Percentiles rank a stretch among this genome's conserved stretches.
Evolutionary conservation across 2,797 vertebrate genomes (phyloP).

Genomic region (Strix occidentalis): DNA sequence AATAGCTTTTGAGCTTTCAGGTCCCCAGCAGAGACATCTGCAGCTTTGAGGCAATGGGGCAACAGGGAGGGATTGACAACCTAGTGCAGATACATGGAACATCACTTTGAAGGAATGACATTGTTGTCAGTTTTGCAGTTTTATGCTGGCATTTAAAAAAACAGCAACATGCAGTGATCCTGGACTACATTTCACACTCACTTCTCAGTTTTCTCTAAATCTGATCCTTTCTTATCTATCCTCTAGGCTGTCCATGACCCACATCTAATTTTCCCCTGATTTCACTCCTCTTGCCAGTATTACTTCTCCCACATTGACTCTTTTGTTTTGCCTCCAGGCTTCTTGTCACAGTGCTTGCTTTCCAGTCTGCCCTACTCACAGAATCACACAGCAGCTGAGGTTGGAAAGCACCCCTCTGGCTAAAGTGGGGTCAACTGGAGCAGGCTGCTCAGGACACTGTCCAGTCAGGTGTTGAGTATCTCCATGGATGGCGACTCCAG

Average conservation of each 20-base stretch:
- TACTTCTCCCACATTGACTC: neutral
- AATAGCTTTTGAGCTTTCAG: neutral
- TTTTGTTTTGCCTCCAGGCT: neutral
- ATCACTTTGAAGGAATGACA: neutral
- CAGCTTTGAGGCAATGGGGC: neutral
- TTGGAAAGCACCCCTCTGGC: neutral
- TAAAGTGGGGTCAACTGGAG: neutral
- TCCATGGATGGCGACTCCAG: neutral
- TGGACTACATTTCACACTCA: neutral
- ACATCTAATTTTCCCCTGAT: neutral
- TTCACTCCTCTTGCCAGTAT: neutral
- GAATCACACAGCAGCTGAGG: neutral
- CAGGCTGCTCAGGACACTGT: neutral
- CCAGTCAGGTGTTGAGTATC: neutral
- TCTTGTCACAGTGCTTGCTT: neutral
- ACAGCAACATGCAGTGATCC: neutral
- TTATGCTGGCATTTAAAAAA: neutral
- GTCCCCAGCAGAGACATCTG: neutral
- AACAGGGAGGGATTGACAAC: neutral
- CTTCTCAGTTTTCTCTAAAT: neutral
- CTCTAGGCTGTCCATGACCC: neutral
- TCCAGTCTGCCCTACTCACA: neutral
- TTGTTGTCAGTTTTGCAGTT: neutral
- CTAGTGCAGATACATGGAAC: neutral
- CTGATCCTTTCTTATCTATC: neutral